Evolutionary conservation across 1,140 invertebrate genomes (phyloP).

Genomic region (fruit fly (Drosophila melanogaster)): Release_6_plus_ISO1_MT NT_033777.3:8702001-8702500

Average conservation of each 20-base stretch:
- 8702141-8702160: constrained; percentile 68
- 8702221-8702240: constrained; percentile 14
- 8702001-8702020: constrained; percentile 8
- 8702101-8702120: constrained; percentile 70
- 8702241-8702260: constrained; percentile 78
- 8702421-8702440: constrained; percentile 58
- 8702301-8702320: not conserved
- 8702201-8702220: constrained; percentile 9
- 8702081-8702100: constrained; percentile 73
- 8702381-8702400: constrained; percentile 81
- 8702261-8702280: constrained; percentile 68
- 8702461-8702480: constrained; percentile 43
- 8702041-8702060: constrained; percentile 45
- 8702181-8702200: constrained; percentile 22
- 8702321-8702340: constrained; percentile 48
- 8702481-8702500: constrained; percentile 51
- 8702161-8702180: constrained; percentile 47
- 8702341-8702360: constrained; percentile 24
- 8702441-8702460: constrained; percentile 47
- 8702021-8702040: constrained; percentile 17
- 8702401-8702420: constrained; percentile 43
- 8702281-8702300: constrained; percentile 25
- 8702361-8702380: constrained; percentile 75
- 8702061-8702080: constrained; percentile 38
- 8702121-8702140: constrained; percentile 62